Base-by-base conservation (phyloP, 2,113 vertebrate genomes). In the Aleadryas rufinucha region DNA sequence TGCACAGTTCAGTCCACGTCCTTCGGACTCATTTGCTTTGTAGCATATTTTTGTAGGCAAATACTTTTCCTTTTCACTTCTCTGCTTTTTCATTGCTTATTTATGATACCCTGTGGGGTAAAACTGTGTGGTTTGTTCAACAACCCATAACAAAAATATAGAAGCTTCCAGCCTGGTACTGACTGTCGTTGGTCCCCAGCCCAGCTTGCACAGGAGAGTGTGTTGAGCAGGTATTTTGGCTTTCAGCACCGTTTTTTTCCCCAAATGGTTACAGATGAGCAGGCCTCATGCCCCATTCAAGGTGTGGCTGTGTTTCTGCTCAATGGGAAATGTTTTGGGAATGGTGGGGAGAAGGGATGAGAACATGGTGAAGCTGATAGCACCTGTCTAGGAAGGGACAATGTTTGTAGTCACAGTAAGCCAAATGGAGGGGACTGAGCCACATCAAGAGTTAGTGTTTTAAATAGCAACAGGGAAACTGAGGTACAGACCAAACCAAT, bases 81-180 rank as follows among this genome's bases (percentile, higher is more conserved):
- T 87, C 75, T 83, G 87, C 90, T 95, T 94, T 95, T 93, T 91
- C 93, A 91, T 95, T 95, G 87, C 90, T 94, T 94, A 95, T 96
- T 96, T 96, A 95, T 94, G 82, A 91, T 72, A 90, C 95, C 91
- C 96, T 95, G 78, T 94, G 88, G 96, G 90, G 87, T 94, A 90
- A 96, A 95, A 94, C 90, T 94, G 90, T 87, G 89, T 93, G 87
- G 63, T 90, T 96, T 96, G 92, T 93, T 96, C 94, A 97, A 95
- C 91, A 96, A 66, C 63, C 91, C 93, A 83, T 94, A 95, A 89
- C 89, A 92, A 96, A 95, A 94, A 91, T 42, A 68, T 14, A 91
- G 89, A 89, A 79, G 45, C 82, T 93, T 94, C 74, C 84, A 95
- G 66, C 82, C 59, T 93, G 37, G 49, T 93, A 69, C 84, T 2